Percentiles rank a stretch among this genome's conserved stretches.
Conservation (phyloP, 2,888 invertebrate species). For the Teleogryllus oceanicus region DNA sequence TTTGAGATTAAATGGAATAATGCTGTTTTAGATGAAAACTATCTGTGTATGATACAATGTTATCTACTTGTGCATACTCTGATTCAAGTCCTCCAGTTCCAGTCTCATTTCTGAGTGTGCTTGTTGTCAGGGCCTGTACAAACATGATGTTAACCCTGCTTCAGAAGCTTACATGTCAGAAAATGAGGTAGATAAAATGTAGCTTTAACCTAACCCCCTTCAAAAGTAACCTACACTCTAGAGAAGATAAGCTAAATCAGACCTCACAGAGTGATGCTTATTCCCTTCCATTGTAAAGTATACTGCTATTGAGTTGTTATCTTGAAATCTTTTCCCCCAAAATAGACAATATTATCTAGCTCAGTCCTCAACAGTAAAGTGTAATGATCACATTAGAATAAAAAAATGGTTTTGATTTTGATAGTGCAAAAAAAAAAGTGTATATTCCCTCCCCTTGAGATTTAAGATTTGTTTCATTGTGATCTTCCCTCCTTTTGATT, state of each 20-base stretch:
- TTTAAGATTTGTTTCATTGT: background rate
- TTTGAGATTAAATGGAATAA: conserved; percentile 9
- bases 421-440: background rate
- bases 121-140: conserved; percentile 2
- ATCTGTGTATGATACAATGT: background rate
- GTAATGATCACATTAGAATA: background rate
- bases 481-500: conserved; percentile 11
- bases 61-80: background rate
- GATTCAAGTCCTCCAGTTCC: background rate
- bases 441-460: background rate
- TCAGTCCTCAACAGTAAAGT: background rate
- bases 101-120: background rate
- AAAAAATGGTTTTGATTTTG: background rate
- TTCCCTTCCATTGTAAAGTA: conserved; percentile 18
- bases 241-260: background rate
- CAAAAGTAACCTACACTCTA: conserved; percentile 10
- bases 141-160: background rate
- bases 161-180: background rate
- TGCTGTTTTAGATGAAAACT: background rate
- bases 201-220: conserved; percentile 6
- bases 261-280: conserved; percentile 2
- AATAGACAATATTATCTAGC: conserved; percentile 6
- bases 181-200: background rate
- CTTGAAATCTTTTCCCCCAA: conserved; percentile 1
- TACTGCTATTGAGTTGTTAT: background rate